Percentiles rank a stretch among this genome's conserved stretches.
Conservation (phyloP, 2,888 invertebrate species). For the Melolontha melolontha region DNA sequence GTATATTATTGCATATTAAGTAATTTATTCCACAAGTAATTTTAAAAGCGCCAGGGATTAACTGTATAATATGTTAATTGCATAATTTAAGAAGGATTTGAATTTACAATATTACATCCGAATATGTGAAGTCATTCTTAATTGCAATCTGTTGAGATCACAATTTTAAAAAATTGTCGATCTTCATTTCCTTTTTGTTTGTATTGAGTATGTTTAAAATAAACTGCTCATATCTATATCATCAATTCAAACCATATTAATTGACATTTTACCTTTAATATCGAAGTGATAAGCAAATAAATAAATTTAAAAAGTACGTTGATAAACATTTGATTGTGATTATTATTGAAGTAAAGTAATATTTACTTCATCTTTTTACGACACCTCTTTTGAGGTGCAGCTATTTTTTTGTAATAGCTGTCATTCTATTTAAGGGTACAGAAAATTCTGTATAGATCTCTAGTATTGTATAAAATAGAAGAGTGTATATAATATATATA, state of each 20-base stretch:
- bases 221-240: too few species aligned
- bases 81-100: too few species aligned
- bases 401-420: constrained; percentile 44
- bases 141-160: too few species aligned
- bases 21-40: too few species aligned
- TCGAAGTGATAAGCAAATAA: background rate
- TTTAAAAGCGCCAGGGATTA: too few species aligned
- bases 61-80: too few species aligned
- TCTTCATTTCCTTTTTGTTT: too few species aligned
- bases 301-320: background rate
- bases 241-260: background rate
- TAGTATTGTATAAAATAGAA: constrained; percentile 43
- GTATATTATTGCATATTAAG: too few species aligned
- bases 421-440: constrained; percentile 39
- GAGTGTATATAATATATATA: constrained; percentile 40
- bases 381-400: constrained; percentile 31
- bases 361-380: constrained; percentile 16
- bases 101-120: too few species aligned
- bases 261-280: constrained; percentile 12
- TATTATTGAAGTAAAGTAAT: constrained; percentile 16
- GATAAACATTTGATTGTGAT: constrained; percentile 31
- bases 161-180: too few species aligned
- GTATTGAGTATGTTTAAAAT: too few species aligned
- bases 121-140: too few species aligned
- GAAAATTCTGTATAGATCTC: constrained; percentile 45